A percentile compares a stretch with the other conserved stretches of the same genome.
Evolutionary conservation across 2,797 vertebrate genomes (phyloP).

Genomic region (Eutrigla gurnardus): DNA sequence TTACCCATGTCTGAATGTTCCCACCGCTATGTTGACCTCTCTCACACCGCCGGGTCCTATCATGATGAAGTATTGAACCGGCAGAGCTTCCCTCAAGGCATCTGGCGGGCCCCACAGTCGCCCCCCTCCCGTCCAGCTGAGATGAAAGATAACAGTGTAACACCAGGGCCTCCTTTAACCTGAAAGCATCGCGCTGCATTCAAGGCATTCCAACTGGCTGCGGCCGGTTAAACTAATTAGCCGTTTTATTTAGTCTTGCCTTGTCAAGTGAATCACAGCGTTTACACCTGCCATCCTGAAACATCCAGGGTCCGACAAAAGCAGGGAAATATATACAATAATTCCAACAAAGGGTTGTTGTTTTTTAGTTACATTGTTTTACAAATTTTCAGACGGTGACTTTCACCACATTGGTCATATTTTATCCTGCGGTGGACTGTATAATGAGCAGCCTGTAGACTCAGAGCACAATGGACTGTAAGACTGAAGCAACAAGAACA

Average conservation of each 20-base stretch:
- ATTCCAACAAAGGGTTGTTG: no score
- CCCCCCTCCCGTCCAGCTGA: slow-evolving; percentile 31
- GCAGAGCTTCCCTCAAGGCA: slow-evolving; percentile 57
- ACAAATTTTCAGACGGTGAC: neutral
- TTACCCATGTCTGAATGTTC: slow-evolving; percentile 52
- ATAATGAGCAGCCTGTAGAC: neutral
- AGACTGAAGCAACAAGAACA: neutral
- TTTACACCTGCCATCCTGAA: neutral
- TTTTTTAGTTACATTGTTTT: no score
- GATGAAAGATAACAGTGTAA: slow-evolving; percentile 65
- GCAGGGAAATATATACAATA: no score
- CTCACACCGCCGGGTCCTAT: slow-evolving; percentile 62
- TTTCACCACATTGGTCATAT: neutral
- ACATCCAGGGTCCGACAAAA: neutral
- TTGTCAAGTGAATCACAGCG: slow-evolving; percentile 5
- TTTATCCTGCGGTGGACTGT: neutral
- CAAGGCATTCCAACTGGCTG: slow-evolving; percentile 5
- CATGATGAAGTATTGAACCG: slow-evolving; percentile 74
- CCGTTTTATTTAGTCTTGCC: neutral
- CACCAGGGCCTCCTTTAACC: slow-evolving; percentile 16
- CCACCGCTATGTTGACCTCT: slow-evolving; percentile 69
- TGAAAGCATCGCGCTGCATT: slow-evolving; percentile 23
- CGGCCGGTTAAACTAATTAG: slow-evolving; percentile 27
- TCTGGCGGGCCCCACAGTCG: slow-evolving; percentile 36
- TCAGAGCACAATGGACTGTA: neutral